Base-by-base conservation (phyloP, 2,797 vertebrate species). In the Scleropages formosus region DNA sequence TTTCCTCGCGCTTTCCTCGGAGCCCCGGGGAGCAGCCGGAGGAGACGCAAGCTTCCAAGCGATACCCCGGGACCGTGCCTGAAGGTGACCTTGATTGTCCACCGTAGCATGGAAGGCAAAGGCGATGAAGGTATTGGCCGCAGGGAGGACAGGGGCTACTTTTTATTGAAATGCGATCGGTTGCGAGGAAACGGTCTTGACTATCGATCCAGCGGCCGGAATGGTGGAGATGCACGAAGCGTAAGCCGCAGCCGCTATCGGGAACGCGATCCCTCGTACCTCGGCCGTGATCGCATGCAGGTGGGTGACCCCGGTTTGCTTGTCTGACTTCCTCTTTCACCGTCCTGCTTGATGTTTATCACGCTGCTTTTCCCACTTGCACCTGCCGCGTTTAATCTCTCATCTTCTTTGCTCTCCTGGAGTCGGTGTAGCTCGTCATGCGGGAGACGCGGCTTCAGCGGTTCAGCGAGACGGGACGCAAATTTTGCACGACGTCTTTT, bases 141-240 rank as follows among this genome's bases (percentile, higher is more conserved):
- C 49, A 53, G 69, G n/a, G 15, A 9, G 16, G 26, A 18, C 8
- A 27, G 58, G 58, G 47, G 59, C 24, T 22, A 16, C 31, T 6
- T 61, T 4, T 13, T 47, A 59, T 76, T 18, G 44, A 79, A 63
- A 66, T 65, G 74, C 53, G 26, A 73, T 82, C 72, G 66, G 74
- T 73, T 73, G 59, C 61, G 10, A 69, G 67, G 69, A 73, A 72
- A 64, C 24, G 68, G 2, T 56, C 53, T 69, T 47, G 47, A 60
- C 26, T 76, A 73, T 81, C 74, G 77, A 82, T 84, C 74, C 72
- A 66, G 65, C 8, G 10, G 31, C 47, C 63, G 51, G 65, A 20
- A 73, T n/a, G 13, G 72, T 65, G 9, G 61, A 31, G 62, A 59
- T 77, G 59, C 47, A 24, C 8, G 26, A 16, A 62, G 39, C 44